These are phyloP conservation scores for Drosophila kikkawai DNA, from an alignment of 1,140 invertebrate genomes.

Conservation along the genomic window DNA sequence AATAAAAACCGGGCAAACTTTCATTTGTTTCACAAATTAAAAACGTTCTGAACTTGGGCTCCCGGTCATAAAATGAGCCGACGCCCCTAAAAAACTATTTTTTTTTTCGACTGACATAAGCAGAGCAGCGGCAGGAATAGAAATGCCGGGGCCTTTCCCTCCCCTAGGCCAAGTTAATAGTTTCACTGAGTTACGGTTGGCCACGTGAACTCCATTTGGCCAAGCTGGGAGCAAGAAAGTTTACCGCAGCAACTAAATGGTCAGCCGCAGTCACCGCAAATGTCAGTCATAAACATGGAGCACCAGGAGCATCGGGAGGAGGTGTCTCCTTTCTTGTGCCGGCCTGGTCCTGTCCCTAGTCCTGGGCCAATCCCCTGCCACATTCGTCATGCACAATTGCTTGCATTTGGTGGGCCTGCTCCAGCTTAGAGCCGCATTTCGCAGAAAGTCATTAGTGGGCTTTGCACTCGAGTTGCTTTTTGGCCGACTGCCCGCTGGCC, in stretches of 20 bases:
- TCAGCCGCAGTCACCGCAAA: conserved; percentile 74
- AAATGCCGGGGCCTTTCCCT: conserved; percentile 19
- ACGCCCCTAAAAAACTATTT: conserved; percentile 56
- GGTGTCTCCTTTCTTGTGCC: background rate
- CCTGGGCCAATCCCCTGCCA: conserved; percentile 55
- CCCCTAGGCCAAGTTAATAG: conserved; percentile 57
- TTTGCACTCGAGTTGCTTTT: conserved; percentile 74
- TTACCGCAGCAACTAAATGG: conserved; percentile 59
- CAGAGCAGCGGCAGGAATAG: conserved; percentile 2
- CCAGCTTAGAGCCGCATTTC: conserved; percentile 63
- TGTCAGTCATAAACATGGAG: conserved; percentile 78
- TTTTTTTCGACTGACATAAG: conserved; percentile 22
- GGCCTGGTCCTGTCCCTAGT: background rate
- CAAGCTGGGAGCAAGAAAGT: conserved; percentile 67
- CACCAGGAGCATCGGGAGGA: conserved; percentile 3
- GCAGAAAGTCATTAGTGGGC: conserved; percentile 80
- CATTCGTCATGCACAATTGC: conserved; percentile 82
- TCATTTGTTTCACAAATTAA: conserved; percentile 82
- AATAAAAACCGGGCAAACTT: conserved; percentile 64
- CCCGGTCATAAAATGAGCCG: conserved; percentile 60
- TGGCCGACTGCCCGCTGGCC: conserved; percentile 57
- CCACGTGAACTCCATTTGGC: conserved; percentile 71
- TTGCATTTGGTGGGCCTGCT: conserved; percentile 58
- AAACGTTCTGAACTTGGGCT: conserved; percentile 50
- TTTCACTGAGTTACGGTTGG: conserved; percentile 57